phyloP scores from a whole-genome alignment of 2,113 vertebrate species.

The Agapornis roseicollis region DNA sequence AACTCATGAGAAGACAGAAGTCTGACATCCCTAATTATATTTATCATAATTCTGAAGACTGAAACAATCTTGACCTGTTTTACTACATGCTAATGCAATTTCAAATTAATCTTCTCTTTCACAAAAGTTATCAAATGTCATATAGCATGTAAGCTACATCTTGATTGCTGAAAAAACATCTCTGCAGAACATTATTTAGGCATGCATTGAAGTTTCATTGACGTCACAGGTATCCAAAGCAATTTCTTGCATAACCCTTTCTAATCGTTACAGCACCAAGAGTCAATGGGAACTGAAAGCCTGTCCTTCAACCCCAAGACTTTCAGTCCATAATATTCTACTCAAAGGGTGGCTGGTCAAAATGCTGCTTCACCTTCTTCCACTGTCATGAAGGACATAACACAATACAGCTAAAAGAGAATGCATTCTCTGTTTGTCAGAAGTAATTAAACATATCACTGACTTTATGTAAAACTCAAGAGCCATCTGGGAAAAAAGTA shows the following conservation, averaged over 20 bases:
- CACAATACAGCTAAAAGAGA: conserved; percentile 38
- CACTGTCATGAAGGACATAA: not conserved
- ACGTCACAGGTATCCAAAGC: not conserved
- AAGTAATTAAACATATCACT: conserved; percentile 72
- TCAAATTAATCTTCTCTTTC: conserved; percentile 15
- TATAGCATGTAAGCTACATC: not conserved
- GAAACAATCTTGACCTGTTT: not conserved
- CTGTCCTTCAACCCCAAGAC: not conserved
- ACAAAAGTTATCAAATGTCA: not conserved
- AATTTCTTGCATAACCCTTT: not conserved
- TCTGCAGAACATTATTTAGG: not conserved
- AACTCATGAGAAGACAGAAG: not conserved
- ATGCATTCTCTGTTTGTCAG: conserved; percentile 64
- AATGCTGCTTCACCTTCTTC: not conserved
- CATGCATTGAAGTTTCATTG: not conserved
- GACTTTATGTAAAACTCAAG: conserved; percentile 55
- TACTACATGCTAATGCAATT: not conserved
- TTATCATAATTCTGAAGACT: not conserved
- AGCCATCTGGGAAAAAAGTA: conserved; percentile 70
- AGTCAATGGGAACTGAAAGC: not conserved
- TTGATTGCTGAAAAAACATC: conserved; percentile 11
- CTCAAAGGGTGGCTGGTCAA: not conserved
- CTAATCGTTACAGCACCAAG: not conserved
- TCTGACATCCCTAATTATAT: not conserved
- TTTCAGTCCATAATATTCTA: not conserved